Conservation (phyloP, 2,113 vertebrate species). For the Apeltes quadracus region DNA sequence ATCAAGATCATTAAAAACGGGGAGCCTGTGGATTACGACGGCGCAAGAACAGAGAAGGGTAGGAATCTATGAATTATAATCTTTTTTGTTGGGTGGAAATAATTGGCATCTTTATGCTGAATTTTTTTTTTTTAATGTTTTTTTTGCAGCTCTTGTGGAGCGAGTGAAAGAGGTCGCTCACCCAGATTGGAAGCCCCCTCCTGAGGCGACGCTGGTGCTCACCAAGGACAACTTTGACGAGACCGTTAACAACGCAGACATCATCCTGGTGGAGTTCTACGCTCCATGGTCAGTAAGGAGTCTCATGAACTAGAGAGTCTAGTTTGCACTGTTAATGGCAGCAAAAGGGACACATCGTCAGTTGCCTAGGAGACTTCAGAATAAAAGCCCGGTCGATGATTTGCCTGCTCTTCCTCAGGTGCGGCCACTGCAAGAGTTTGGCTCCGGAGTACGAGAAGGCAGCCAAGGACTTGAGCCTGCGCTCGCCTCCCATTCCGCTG, state of each 20-base stretch:
- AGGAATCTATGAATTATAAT: constrained; percentile 7
- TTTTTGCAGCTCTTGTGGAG: constrained; percentile 87
- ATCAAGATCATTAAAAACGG: constrained; percentile 97
- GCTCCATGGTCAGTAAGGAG: constrained; percentile 89
- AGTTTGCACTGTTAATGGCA: not conserved
- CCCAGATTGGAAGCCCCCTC: constrained; percentile 91
- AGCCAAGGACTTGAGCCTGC: constrained; percentile 88
- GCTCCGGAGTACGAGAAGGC: constrained; percentile 97
- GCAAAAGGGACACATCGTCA: not conserved
- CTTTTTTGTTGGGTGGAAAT: too few relatives aligned
- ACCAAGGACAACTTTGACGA: constrained; percentile 94
- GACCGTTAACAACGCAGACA: constrained; percentile 88
- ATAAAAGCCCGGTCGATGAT: too few relatives aligned
- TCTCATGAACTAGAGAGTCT: not conserved
- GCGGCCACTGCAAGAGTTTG: constrained; percentile 95
- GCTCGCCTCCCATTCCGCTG: constrained; percentile 86
- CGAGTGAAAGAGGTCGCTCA: constrained; percentile 90
- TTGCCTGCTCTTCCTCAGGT: constrained; percentile 79
- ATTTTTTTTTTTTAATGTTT: too few relatives aligned
- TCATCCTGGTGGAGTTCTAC: constrained; percentile 99
- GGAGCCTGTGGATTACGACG: constrained; percentile 91
- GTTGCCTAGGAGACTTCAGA: not conserved
- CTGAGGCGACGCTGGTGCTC: constrained; percentile 91
- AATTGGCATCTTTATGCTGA: too few relatives aligned
- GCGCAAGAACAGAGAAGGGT: constrained; percentile 89